These are phyloP conservation scores for Halocynthia aurantium DNA, from an alignment of 23 tunicate genomes.

Conservation along the genomic window DNA sequence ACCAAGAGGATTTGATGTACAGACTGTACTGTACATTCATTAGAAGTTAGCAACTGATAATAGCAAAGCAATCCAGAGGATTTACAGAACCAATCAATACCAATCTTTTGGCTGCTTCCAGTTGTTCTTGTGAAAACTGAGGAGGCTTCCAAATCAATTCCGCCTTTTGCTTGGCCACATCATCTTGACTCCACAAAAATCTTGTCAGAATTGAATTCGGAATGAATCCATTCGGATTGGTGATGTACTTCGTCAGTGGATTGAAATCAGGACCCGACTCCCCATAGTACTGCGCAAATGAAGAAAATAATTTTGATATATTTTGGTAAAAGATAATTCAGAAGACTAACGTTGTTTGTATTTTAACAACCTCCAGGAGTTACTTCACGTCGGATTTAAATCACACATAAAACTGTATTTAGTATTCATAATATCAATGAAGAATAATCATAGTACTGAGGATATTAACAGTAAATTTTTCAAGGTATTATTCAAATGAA, in stretches of 20 bases:
- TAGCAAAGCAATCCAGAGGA: no score
- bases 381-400: not conserved
- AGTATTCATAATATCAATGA: not conserved
- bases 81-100: no score
- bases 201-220: slow-evolving; percentile 86
- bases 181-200: slow-evolving; percentile 79
- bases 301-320: no score
- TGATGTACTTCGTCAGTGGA: slow-evolving; percentile 44
- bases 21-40: no score
- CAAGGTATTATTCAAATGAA: no score
- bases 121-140: slow-evolving; percentile 51
- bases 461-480: not conserved
- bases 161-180: slow-evolving; percentile 59
- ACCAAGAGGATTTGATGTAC: no score
- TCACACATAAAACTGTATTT: not conserved
- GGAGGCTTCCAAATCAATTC: slow-evolving; percentile 66
- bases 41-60: no score
- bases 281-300: slow-evolving; percentile 8
- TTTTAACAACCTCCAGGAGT: no score
- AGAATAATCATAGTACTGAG: not conserved
- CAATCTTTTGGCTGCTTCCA: not conserved
- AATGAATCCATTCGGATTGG: slow-evolving; percentile 71
- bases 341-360: no score
- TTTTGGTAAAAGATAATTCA: no score
- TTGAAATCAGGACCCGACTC: slow-evolving; percentile 89